Evolutionary conservation across 2,888 invertebrate species (phyloP).

Genomic region (Theretra japonica): DNA sequence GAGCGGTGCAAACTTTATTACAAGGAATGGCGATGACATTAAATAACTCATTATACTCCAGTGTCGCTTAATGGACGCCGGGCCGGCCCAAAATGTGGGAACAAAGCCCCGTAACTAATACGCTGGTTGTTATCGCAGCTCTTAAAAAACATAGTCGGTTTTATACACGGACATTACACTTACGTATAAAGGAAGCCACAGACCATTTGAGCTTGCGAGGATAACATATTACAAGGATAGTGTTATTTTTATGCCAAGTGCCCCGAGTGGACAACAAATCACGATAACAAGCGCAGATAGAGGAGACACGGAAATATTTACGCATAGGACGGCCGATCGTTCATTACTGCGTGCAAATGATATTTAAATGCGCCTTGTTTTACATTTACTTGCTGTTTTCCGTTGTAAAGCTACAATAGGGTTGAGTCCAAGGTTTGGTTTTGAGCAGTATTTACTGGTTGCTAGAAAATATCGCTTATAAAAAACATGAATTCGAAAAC

Average conservation of each 20-base stretch:
- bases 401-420: no score
- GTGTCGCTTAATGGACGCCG: slow-evolving; percentile 16
- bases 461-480: no score
- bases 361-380: slow-evolving; percentile 6
- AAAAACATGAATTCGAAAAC: no score
- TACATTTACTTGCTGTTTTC: no score
- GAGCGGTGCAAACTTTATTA: slow-evolving; percentile 3
- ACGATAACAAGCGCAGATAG: slow-evolving; percentile 77
- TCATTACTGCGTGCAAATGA: slow-evolving; percentile 17
- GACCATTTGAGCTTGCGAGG: slow-evolving; percentile 63
- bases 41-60: slow-evolving; percentile 20
- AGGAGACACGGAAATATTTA: slow-evolving; percentile 66
- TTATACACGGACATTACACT: slow-evolving; percentile 54
- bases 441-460: no score
- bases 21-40: slow-evolving; percentile 12
- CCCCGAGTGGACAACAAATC: slow-evolving; percentile 76
- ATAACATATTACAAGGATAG: slow-evolving; percentile 63
- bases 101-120: slow-evolving; percentile 47
- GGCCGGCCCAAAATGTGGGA: slow-evolving; percentile 29
- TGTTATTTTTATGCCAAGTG: slow-evolving; percentile 72
- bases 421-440: no score
- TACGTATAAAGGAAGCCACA: slow-evolving; percentile 64
- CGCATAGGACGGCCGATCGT: slow-evolving; percentile 48
- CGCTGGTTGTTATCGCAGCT: slow-evolving; percentile 48
- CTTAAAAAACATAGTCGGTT: slow-evolving; percentile 54